phyloP scores from a whole-genome alignment of 1,140 invertebrate species.

The Heliconius nattereri region DNA sequence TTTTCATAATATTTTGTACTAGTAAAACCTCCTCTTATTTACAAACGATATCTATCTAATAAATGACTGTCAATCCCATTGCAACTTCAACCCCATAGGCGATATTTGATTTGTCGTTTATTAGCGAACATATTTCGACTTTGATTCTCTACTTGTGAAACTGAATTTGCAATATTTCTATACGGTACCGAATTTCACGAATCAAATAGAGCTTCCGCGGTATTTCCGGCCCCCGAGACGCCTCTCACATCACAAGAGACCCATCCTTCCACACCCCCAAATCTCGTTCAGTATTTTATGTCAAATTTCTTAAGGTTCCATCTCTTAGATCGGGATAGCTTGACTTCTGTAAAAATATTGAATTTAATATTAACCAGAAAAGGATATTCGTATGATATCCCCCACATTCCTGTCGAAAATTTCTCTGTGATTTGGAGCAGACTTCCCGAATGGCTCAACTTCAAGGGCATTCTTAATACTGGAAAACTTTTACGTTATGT shows the following conservation, averaged over 20 bases:
- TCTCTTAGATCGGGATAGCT: background rate
- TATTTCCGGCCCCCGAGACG: constrained; percentile 46
- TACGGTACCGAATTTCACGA: constrained; percentile 46
- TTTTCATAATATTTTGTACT: too few species aligned
- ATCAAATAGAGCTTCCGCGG: constrained; percentile 56
- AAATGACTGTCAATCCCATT: background rate
- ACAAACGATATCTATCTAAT: background rate
- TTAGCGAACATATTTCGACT: background rate
- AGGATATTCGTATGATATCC: constrained; percentile 1
- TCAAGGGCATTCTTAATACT: constrained; percentile 7
- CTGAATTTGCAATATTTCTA: constrained; percentile 50
- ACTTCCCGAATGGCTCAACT: background rate
- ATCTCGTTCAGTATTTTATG: constrained; percentile 1
- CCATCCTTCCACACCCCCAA: constrained; percentile 42
- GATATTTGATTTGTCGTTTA: background rate
- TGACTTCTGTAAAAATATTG: constrained; percentile 5
- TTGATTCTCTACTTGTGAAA: constrained; percentile 31
- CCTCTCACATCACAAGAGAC: constrained; percentile 39
- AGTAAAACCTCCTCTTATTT: background rate
- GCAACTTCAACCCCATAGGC: background rate
- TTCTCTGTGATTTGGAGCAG: background rate
- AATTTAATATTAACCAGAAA: constrained; percentile 5
- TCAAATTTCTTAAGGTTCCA: constrained; percentile 7
- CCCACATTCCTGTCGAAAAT: background rate
- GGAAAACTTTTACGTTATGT: constrained; percentile 7